These are phyloP conservation scores for Axea sp. DNA, from an alignment of 2,888 invertebrate genomes.

Conservation along the genomic window DNA sequence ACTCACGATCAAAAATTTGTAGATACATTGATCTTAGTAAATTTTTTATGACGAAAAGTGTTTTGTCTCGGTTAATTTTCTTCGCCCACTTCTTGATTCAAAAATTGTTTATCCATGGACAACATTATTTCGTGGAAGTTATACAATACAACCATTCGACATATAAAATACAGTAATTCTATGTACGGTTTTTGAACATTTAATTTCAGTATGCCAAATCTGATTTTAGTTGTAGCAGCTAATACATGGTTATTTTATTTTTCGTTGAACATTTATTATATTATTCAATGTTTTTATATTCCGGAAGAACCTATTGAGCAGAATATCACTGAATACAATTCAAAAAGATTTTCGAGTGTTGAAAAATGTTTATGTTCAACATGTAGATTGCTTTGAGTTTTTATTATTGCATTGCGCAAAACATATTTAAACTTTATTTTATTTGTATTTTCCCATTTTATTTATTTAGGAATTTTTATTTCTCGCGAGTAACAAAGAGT, in stretches of 20 bases:
- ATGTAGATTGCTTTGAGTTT: constrained; percentile 3
- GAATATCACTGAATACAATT: constrained; percentile 5
- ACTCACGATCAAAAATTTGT: not conserved
- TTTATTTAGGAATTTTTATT: too few relatives aligned
- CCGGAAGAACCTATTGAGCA: constrained; percentile 6
- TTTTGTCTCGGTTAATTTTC: too few relatives aligned
- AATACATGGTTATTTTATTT: constrained; percentile 1
- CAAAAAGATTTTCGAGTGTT: constrained; percentile 11
- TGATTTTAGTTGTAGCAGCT: not conserved
- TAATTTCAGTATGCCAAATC: too few relatives aligned
- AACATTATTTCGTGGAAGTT: too few relatives aligned
- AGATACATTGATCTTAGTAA: not conserved
- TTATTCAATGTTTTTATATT: constrained; percentile 2
- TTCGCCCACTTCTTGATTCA: too few relatives aligned
- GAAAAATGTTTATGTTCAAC: constrained; percentile 1
- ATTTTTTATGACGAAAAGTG: not conserved
- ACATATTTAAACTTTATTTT: constrained; percentile 6
- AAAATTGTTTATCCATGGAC: too few relatives aligned
- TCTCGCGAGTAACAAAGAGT: too few relatives aligned
- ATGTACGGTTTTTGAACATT: too few relatives aligned
- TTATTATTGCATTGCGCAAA: not conserved
- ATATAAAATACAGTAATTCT: too few relatives aligned
- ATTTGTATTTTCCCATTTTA: too few relatives aligned
- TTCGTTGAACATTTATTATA: constrained; percentile 4
- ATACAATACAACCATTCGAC: too few relatives aligned